Evolutionary conservation across 2,797 vertebrate genomes (phyloP).

Genomic region (Tarsius wallacei): DNA sequence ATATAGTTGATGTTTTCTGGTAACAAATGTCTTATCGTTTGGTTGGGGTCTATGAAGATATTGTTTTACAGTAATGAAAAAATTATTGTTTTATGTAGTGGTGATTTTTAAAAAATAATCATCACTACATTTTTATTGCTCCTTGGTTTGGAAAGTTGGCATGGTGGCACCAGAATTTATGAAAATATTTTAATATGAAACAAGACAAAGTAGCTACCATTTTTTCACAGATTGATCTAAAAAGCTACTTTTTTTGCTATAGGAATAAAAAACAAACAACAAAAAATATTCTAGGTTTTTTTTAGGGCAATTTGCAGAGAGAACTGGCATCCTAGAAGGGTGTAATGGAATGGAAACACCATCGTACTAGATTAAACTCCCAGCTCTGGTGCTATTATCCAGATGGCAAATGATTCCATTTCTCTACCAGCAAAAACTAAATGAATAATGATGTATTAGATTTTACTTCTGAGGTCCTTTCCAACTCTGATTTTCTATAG

Average conservation of each 20-base stretch:
- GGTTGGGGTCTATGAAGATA: neutral
- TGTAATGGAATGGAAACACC: neutral
- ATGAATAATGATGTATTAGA: neutral
- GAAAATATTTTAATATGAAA: neutral
- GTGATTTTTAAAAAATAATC: constrained; percentile 12
- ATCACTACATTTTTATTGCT: neutral
- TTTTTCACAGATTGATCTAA: neutral
- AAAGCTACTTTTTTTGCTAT: neutral
- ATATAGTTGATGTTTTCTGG: neutral
- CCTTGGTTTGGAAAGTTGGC: constrained; percentile 28
- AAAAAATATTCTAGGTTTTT: neutral
- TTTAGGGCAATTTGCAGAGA: neutral
- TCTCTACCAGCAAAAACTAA: neutral
- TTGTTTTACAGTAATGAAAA: constrained; percentile 31
- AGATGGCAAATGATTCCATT: neutral
- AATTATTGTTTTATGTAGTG: neutral
- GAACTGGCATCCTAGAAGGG: neutral
- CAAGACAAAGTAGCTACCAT: neutral
- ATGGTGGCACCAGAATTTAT: neutral
- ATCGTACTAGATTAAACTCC: neutral
- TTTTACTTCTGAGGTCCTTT: constrained; percentile 23
- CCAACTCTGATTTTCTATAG: neutral
- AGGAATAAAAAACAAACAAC: neutral
- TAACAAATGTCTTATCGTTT: neutral
- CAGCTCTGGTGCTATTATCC: neutral